A percentile compares a stretch with the other conserved stretches of the same genome.
These are phyloP conservation scores for Sarcophaga carnaria DNA, from an alignment of 2,888 invertebrate species.

Conservation along the genomic window DNA sequence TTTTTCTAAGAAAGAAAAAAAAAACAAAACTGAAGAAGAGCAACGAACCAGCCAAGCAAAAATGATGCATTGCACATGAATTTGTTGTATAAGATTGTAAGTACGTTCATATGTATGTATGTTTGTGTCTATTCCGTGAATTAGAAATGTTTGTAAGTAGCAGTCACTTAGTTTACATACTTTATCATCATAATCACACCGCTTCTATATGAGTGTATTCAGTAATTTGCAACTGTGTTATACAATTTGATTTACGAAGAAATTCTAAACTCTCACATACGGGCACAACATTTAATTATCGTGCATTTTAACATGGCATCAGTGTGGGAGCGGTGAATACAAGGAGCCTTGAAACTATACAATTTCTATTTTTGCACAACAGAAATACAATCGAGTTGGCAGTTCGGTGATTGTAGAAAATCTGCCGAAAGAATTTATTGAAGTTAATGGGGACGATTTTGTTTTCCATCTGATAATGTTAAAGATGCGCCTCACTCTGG, in stretches of 20 bases:
- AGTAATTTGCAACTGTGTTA: conserved; percentile 57
- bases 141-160: background rate
- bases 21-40: conserved; percentile 9
- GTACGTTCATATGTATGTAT: conserved; percentile 15
- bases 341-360: background rate
- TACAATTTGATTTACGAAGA: conserved; percentile 58
- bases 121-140: background rate
- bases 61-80: conserved; percentile 45
- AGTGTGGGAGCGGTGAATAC: background rate
- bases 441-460: too few relatives aligned
- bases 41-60: conserved; percentile 37
- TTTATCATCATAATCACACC: conserved; percentile 63
- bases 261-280: conserved; percentile 5
- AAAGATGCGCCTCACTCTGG: too few relatives aligned
- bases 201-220: conserved; percentile 55
- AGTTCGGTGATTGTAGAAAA: too few relatives aligned
- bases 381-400: too few relatives aligned
- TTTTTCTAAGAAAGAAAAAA: background rate
- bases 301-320: conserved; percentile 17
- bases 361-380: too few relatives aligned
- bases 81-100: conserved; percentile 5
- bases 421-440: too few relatives aligned
- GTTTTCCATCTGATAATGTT: too few relatives aligned
- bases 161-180: conserved; percentile 45
- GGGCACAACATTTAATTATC: conserved; percentile 18